Evolutionary conservation across 2,797 vertebrate species (phyloP), one percentile per base, ranked within the genome.

Genomic region (Mareca penelope): DNA sequence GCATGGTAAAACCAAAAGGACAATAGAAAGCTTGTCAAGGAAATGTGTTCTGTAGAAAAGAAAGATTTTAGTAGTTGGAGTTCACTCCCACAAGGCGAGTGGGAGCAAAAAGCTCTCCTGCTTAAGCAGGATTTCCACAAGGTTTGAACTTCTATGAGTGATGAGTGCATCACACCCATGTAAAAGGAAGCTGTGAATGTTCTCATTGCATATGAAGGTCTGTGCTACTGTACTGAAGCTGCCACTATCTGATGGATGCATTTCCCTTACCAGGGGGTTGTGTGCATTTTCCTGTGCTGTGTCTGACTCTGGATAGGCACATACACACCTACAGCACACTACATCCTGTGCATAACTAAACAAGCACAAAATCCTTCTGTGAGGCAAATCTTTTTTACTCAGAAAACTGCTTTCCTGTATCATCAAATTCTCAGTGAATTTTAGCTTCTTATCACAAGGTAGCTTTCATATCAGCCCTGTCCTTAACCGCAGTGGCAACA

Each of bases 341-440:
- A 26, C 17, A 60, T 12, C 6, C 11, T 42, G 7, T 14, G 10
- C 80, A 28, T 6, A 53, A 61, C 23, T 72, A 33, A 40, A 42
- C 24, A 65, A 64, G 8, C 12, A 65, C 6, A 57, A 90, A 50
- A 23, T 21, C 23, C 31, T 78, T 65, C 24, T 26, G 40, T 4
- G 5, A 71, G 6, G 9, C 14, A 73, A 83, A 71, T 17, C 0
- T 0, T 46, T 56, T 69, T 69, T 46, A 35, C n/a, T 72, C 10
- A 52, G 35, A 63, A 78, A 52, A 59, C 22, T 21, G 28, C 56
- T 81, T 73, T 73, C 24, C 33, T 15, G 24, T 67, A 35, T 40
- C 50, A 50, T 35, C 37, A 71, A 40, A 61, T 53, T 53, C 57
- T 60, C 46, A 50, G 22, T 70, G 37, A 60, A 81, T 26, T 35